These are phyloP conservation scores for Climacteris rufus DNA, from an alignment of 2,113 vertebrate species.

Conservation along the genomic window DNA sequence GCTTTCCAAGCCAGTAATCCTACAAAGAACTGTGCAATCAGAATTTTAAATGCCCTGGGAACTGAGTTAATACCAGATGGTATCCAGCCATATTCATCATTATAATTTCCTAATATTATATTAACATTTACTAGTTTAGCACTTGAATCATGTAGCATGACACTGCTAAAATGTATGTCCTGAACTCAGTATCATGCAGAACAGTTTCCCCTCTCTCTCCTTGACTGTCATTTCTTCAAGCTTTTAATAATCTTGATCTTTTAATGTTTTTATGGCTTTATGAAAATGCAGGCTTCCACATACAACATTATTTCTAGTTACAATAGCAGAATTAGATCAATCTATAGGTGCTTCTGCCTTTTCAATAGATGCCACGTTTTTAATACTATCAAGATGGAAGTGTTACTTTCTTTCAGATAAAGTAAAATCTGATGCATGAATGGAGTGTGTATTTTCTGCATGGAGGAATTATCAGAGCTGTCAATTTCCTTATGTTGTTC, in stretches of 20 bases:
- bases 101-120: constrained; percentile 51
- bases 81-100: constrained; percentile 37
- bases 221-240: background rate
- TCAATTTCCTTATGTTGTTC: background rate
- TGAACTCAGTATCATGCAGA: background rate
- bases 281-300: background rate
- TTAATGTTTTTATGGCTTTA: background rate
- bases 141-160: background rate
- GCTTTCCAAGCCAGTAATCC: constrained; percentile 32
- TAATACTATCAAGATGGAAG: background rate
- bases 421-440: background rate
- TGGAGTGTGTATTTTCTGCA: background rate
- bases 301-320: background rate
- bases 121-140: constrained; percentile 46
- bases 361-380: background rate
- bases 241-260: constrained; percentile 11
- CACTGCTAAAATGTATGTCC: constrained; percentile 2
- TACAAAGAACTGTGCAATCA: constrained; percentile 21
- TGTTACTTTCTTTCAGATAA: background rate
- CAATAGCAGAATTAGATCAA: background rate
- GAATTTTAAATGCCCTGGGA: constrained; percentile 42
- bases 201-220: background rate
- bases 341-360: background rate
- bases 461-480: background rate
- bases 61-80: constrained; percentile 44